Evolutionary conservation across 2,888 invertebrate genomes (phyloP).

Genomic region (Glomeris marginata): DNA sequence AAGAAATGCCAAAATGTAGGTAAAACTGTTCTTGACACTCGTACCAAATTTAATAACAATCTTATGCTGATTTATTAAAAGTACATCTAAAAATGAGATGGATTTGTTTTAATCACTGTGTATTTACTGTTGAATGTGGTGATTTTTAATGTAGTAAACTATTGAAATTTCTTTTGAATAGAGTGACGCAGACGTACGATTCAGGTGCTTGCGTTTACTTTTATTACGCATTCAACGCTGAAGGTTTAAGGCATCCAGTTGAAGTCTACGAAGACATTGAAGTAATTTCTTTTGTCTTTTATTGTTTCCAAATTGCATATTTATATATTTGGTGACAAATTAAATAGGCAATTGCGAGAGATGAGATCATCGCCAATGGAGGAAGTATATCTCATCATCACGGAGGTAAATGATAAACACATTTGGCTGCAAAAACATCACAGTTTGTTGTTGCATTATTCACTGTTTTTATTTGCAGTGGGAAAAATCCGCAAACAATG

Average conservation of each 20-base stretch:
- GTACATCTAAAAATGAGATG: no score
- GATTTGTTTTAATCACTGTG: no score
- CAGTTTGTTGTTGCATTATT: not conserved
- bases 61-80: no score
- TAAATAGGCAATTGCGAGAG: slow-evolving; percentile 33
- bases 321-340: slow-evolving; percentile 19
- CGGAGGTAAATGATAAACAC: slow-evolving; percentile 23
- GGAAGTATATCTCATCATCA: slow-evolving; percentile 41
- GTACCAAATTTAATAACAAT: no score
- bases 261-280: slow-evolving; percentile 74
- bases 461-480: slow-evolving; percentile 33
- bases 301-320: not conserved
- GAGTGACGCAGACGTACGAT: slow-evolving; percentile 92
- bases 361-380: slow-evolving; percentile 40
- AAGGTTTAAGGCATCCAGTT: slow-evolving; percentile 49
- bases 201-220: slow-evolving; percentile 93
- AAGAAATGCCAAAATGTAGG: no score
- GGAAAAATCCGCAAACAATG: slow-evolving; percentile 81
- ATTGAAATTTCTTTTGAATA: slow-evolving; percentile 20
- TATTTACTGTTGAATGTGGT: no score
- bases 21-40: no score
- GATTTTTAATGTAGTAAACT: no score
- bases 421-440: not conserved
- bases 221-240: slow-evolving; percentile 68
- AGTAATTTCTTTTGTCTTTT: slow-evolving; percentile 23